Evolutionary conservation across 2,888 invertebrate genomes (phyloP).

Genomic region (Phengaris alcon): DNA sequence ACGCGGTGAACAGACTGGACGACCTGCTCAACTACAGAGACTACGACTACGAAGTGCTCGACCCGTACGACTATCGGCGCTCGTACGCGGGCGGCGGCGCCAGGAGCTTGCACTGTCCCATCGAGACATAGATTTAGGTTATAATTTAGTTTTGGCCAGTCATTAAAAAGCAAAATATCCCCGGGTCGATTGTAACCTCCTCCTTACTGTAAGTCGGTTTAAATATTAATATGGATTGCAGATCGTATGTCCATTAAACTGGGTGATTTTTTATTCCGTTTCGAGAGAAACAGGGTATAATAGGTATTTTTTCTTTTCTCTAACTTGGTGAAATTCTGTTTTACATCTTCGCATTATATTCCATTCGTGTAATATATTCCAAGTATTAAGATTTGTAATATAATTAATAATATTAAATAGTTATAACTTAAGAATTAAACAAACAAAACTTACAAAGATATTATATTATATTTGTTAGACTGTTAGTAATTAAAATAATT

Average conservation of each 20-base stretch:
- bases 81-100: constrained; percentile 51
- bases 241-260: no score
- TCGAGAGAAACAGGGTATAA: no score
- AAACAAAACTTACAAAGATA: constrained; percentile 4
- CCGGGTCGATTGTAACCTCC: not conserved
- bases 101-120: constrained; percentile 51
- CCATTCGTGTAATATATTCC: not conserved
- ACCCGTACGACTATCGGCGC: constrained; percentile 54
- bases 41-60: constrained; percentile 59
- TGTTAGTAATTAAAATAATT: no score
- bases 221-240: no score
- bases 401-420: not conserved
- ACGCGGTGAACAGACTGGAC: constrained; percentile 60
- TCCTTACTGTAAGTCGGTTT: no score
- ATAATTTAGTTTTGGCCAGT: not conserved
- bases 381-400: not conserved
- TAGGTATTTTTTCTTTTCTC: no score
- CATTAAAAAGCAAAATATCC: not conserved
- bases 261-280: no score
- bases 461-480: not conserved
- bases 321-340: no score
- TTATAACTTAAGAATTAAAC: not conserved
- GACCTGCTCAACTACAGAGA: constrained; percentile 67
- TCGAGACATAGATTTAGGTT: constrained; percentile 39
- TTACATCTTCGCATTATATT: no score